These are phyloP conservation scores for Netelia virgata DNA, from an alignment of 2,888 invertebrate species.

Conservation along the genomic window DNA sequence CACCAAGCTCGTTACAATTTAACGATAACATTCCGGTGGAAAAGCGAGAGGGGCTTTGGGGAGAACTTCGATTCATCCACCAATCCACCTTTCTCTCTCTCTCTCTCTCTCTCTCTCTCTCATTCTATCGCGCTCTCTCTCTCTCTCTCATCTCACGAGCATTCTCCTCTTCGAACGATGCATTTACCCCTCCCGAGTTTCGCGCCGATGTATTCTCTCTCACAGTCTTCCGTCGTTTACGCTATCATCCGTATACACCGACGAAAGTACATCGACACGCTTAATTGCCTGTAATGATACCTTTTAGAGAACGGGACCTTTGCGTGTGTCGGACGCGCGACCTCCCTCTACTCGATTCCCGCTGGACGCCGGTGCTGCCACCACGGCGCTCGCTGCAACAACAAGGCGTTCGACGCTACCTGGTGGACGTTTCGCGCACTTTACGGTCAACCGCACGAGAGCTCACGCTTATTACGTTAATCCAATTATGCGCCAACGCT, in stretches of 20 bases:
- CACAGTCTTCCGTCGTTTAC: slow-evolving; percentile 50
- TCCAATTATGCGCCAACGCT: too few species aligned
- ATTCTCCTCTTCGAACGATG: slow-evolving; percentile 48
- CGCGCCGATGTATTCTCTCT: slow-evolving; percentile 12
- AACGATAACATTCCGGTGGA: slow-evolving; percentile 65
- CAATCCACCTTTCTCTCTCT: background rate
- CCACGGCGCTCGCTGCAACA: slow-evolving; percentile 48
- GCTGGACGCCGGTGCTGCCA: slow-evolving; percentile 36
- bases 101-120: background rate
- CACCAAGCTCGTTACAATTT: slow-evolving; percentile 67
- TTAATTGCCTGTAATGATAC: slow-evolving; percentile 70
- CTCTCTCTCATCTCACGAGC: background rate
- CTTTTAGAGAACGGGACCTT: slow-evolving; percentile 64
- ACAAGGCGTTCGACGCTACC: slow-evolving; percentile 49
- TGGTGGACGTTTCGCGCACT: slow-evolving; percentile 32
- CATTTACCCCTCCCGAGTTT: slow-evolving; percentile 30
- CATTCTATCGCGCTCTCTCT: background rate
- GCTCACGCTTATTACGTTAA: slow-evolving; percentile 38
- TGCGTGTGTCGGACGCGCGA: slow-evolving; percentile 57
- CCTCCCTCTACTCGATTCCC: slow-evolving; percentile 49
- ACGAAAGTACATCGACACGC: slow-evolving; percentile 66
- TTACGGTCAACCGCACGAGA: background rate
- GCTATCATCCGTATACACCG: slow-evolving; percentile 54
- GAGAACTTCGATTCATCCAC: slow-evolving; percentile 46
- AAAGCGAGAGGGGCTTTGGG: slow-evolving; percentile 24